Base-by-base conservation (phyloP, 2,888 invertebrate species). In the Chloroclystis v-ata region DNA sequence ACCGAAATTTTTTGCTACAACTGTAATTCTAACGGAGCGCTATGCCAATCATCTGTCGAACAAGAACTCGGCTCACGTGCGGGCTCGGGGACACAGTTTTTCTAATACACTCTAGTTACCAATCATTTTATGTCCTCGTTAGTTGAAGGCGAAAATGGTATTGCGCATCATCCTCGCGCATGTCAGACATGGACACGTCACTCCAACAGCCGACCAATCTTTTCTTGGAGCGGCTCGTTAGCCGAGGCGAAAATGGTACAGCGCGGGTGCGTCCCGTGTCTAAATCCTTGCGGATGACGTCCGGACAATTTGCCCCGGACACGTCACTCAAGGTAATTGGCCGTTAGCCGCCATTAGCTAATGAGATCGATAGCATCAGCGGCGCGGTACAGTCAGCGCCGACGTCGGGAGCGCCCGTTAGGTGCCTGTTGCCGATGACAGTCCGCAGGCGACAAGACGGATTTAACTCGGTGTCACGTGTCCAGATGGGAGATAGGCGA, bases 281-380 rank as follows among this genome's bases (percentile, higher is more conserved):
- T 39, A 43, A 50, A 50, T 50, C 49, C 45, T 37, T 39, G 37
- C 37, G 37, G 42, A 49, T 50, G 50, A 47, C 50, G 30, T 47
- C 39, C 30, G 28, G 48, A 50, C 59, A 59, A 78, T 81, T 78
- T 79, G 81, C 78, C 78, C 82, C 82, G 85, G 85, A 86, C 83
- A 75, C 78, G 84, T 86, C 86, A 72, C 69, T 85, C 84, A 75
- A 60, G 60, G 78, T 83, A 86, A 86, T 84, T 84, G 69, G 69
- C 71, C 67, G 76, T 75, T 76, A 75, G 66, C 74, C 51, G 51
- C 68, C 69, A 80, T 80, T 79, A 79, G 69, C 78, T 61, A 63
- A 74, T 73, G 72, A 72, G 69, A 69, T 69, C 67, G 78, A 78
- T 76, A 72, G 65, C 62, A 77, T 77, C 76, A 55, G 68, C 78